Percentiles rank a stretch among this genome's conserved stretches.
These are phyloP conservation scores for Nyctalus aviator DNA, from an alignment of 2,797 vertebrate genomes.

Conservation along the genomic window DNA sequence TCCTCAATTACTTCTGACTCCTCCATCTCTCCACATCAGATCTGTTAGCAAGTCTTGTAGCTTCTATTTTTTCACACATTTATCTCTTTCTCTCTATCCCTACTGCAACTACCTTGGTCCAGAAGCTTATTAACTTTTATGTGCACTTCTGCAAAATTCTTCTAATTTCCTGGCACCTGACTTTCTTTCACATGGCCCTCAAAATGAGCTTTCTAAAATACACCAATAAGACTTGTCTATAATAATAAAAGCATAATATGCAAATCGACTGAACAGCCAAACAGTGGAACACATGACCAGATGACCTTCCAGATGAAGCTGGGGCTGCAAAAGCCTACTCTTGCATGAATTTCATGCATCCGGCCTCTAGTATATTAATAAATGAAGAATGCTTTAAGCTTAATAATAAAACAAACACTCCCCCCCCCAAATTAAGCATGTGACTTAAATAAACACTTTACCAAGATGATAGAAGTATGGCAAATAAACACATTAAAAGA, in stretches of 20 bases:
- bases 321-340: too few species aligned
- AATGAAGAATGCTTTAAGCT: neutral
- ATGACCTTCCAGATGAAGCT: too few species aligned
- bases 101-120: neutral
- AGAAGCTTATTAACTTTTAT: neutral
- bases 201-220: neutral
- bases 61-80: neutral
- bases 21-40: neutral
- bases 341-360: too few species aligned
- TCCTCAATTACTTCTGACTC: neutral
- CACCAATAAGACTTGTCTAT: neutral
- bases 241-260: neutral
- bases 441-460: neutral
- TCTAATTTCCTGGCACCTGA: neutral
- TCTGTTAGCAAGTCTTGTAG: neutral
- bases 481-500: neutral
- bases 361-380: neutral
- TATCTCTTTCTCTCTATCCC: neutral
- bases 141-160: neutral
- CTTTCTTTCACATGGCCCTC: neutral
- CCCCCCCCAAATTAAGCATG: neutral
- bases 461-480: neutral
- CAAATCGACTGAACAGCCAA: too few species aligned
- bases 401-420: neutral
- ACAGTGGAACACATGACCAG: too few species aligned